These are phyloP conservation scores for Prionailurus bengalensis DNA, from an alignment of 2,113 vertebrate species.

Conservation along the genomic window DNA sequence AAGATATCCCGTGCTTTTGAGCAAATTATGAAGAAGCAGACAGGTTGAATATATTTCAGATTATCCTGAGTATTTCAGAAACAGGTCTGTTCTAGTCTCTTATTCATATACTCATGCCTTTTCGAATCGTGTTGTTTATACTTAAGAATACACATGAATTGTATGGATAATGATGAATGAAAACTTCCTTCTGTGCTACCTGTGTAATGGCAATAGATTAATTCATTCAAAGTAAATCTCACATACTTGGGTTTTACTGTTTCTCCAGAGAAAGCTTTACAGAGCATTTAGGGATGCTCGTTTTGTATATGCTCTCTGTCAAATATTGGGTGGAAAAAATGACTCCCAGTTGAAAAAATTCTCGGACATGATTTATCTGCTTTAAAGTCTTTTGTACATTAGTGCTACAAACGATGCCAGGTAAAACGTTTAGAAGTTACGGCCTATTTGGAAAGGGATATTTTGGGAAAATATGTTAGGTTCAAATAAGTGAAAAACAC, in stretches of 20 bases:
- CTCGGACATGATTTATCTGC: background rate
- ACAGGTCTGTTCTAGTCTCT: background rate
- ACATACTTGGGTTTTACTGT: background rate
- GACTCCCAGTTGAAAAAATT: background rate
- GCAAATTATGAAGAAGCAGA: background rate
- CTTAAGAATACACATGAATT: background rate
- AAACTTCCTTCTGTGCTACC: background rate
- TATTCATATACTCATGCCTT: background rate
- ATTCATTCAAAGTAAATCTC: conserved; percentile 35
- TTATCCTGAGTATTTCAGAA: conserved; percentile 11
- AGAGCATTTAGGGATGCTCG: background rate
- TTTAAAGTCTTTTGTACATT: conserved; percentile 44
- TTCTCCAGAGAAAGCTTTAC: background rate
- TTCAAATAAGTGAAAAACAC: background rate
- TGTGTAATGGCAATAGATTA: conserved; percentile 11
- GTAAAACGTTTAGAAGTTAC: background rate
- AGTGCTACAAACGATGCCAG: background rate
- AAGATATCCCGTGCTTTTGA: conserved; percentile 23
- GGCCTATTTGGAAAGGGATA: background rate
- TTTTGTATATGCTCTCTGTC: background rate
- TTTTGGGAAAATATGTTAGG: background rate
- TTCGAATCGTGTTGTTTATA: background rate
- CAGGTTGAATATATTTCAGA: conserved; percentile 24
- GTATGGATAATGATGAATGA: background rate
- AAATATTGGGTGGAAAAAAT: conserved; percentile 39